Conservation (phyloP, 2,888 invertebrate species). For the Gari tellinella region DNA sequence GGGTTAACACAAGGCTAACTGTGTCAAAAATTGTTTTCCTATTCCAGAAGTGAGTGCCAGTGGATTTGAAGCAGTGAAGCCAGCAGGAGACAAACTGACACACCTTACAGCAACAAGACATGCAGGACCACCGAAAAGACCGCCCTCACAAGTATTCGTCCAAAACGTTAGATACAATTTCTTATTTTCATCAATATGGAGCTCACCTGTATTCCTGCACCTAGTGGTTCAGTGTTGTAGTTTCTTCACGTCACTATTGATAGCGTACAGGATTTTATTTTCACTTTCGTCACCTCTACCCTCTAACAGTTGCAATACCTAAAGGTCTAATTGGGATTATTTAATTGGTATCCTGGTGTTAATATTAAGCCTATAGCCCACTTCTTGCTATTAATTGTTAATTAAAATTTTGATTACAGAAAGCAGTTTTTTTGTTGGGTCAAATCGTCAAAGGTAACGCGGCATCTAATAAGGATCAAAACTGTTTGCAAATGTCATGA, state of each 20-base stretch:
- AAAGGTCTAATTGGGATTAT: too few relatives aligned
- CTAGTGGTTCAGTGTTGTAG: constrained; percentile 18
- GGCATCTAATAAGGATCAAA: too few relatives aligned
- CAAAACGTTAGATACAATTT: constrained; percentile 73
- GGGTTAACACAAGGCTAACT: too few relatives aligned
- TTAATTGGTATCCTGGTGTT: too few relatives aligned
- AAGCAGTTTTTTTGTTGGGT: too few relatives aligned
- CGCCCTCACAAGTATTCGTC: constrained; percentile 87
- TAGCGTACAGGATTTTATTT: constrained; percentile 3
- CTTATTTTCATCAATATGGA: constrained; percentile 58
- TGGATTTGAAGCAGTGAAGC: constrained; percentile 77
- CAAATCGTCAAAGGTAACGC: too few relatives aligned
- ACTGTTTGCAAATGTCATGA: too few relatives aligned
- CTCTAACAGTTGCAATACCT: too few relatives aligned
- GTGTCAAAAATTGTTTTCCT: too few relatives aligned
- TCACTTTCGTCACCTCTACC: neutral
- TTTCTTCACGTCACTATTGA: neutral
- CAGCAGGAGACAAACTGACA: constrained; percentile 79
- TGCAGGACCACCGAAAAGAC: constrained; percentile 88
- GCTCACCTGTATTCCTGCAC: constrained; percentile 20
- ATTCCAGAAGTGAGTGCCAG: neutral
- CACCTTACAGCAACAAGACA: constrained; percentile 85
- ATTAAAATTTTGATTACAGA: too few relatives aligned
- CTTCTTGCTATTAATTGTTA: too few relatives aligned
- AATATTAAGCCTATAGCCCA: too few relatives aligned